Percentiles rank a stretch among this genome's conserved stretches.
These are phyloP conservation scores for Miichthys miiuy DNA, from an alignment of 2,797 vertebrate genomes.

Conservation along the genomic window DNA sequence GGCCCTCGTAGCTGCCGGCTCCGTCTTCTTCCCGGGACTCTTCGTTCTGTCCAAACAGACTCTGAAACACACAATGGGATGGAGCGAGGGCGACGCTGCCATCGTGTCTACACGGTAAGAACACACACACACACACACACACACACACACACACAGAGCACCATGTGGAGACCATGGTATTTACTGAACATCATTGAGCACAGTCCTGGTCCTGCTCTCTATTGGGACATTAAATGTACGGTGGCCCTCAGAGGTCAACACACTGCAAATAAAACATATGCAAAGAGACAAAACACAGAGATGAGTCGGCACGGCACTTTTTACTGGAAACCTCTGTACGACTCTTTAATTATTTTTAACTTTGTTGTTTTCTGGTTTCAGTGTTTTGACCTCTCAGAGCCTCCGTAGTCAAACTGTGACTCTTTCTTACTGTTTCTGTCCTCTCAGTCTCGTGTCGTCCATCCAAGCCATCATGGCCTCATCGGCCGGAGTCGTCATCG, in stretches of 20 bases:
- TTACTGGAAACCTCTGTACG: too few species aligned
- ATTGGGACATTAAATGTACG: not conserved
- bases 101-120: conserved; percentile 89
- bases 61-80: conserved; percentile 83
- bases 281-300: not conserved
- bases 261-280: not conserved
- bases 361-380: not conserved
- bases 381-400: not conserved
- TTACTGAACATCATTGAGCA: too few species aligned
- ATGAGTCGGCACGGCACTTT: not conserved
- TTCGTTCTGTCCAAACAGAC: conserved; percentile 87
- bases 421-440: not conserved
- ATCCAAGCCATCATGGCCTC: conserved; percentile 75
- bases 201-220: not conserved
- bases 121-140: conserved; percentile 33
- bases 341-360: too few species aligned
- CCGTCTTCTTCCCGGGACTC: conserved; percentile 90
- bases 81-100: conserved; percentile 88
- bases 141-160: not conserved
- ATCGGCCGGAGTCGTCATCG: conserved; percentile 52
- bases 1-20: conserved; percentile 86
- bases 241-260: not conserved
- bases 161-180: not conserved
- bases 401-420: not conserved
- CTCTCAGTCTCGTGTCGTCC: conserved; percentile 69